phyloP scores from a whole-genome alignment of 1,140 invertebrate species.

The Bombyx mori region ASM3026992v2 NC_085130.1:10993001-10993500 shows the following conservation, averaged over 20 bases:
- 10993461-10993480: too few relatives aligned
- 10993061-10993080: constrained; percentile 73
- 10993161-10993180: constrained; percentile 70
- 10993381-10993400: too few relatives aligned
- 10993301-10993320: constrained; percentile 1
- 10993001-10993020: constrained; percentile 79
- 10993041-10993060: constrained; percentile 75
- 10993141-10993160: constrained; percentile 78
- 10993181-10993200: constrained; percentile 72
- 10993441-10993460: too few relatives aligned
- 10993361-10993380: too few relatives aligned
- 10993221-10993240: constrained; percentile 6
- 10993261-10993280: constrained; percentile 3
- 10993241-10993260: constrained; percentile 3
- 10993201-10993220: constrained; percentile 4
- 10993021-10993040: constrained; percentile 79
- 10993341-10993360: neutral
- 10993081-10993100: neutral
- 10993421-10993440: too few relatives aligned
- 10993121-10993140: constrained; percentile 32
- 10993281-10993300: neutral
- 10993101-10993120: constrained; percentile 18
- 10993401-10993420: too few relatives aligned
- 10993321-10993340: neutral
- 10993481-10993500: too few relatives aligned